Base-by-base conservation (phyloP, 2,888 invertebrate species). In the Alloplasta piceator region DNA sequence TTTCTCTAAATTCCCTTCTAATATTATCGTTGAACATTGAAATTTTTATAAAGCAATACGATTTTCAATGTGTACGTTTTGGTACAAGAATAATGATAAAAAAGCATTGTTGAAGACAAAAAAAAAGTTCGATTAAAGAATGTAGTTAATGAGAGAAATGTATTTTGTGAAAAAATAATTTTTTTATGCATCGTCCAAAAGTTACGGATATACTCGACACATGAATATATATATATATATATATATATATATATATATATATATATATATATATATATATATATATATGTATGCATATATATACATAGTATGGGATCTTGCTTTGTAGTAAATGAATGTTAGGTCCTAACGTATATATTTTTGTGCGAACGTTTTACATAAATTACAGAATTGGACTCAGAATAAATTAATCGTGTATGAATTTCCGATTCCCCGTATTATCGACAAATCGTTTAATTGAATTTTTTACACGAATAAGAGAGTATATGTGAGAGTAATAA, bases 401-500 rank as follows among this genome's bases (percentile, higher is more conserved):
- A 7, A 46, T n/a, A 10, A 60, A 66, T 52, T 3, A 12, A 38
- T 7, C 26, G n/a, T 55, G 6, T 14, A 9, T 6, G 39, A 38
- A 7, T 16, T 14, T 4, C 52, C n/a, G 7, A 64, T 9, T 66
- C 52, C n/a, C 6, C 14, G 12, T 6, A 14, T 56, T 58, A 58
- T 43, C 43, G 4, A 5, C 14, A 9, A 36, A 70, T 12, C 16
- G n/a, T 52, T 7, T 41, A 6, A 5, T 12, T 10, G 41, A 39
- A 14, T 55, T 56, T 48, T 61, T 41, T 10, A 6, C 16, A 0
- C 26, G 56, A 36, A 41, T 39, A 58, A 12, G 41, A 36, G 50
- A 58, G 75, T 83, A 82, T 83, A 84, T 76, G 80, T 76, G 70
- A 76, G 75, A 83, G 80, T 87, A 88, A 89, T 86, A 86, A 86